These are phyloP conservation scores for Dromaius novaehollandiae DNA, from an alignment of 2,113 vertebrate genomes.

Conservation along the genomic window DNA sequence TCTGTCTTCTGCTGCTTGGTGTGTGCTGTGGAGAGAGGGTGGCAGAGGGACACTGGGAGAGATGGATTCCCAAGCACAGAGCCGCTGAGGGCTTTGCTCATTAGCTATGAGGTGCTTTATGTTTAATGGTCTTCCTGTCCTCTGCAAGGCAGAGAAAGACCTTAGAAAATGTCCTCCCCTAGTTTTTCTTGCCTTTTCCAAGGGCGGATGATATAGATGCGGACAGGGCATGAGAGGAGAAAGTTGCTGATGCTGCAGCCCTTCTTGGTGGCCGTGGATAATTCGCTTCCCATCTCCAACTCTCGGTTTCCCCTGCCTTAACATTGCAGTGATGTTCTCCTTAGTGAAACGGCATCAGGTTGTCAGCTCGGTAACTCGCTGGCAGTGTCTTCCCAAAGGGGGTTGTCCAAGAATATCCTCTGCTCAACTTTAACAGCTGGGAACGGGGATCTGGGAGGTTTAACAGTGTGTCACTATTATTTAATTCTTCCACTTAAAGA, in stretches of 20 bases:
- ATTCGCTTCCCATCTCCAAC: not conserved
- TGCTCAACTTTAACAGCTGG: not conserved
- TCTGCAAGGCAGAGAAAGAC: not conserved
- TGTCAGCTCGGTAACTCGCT: not conserved
- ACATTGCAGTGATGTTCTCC: not conserved
- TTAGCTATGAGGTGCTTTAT: not conserved
- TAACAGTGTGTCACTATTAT: not conserved
- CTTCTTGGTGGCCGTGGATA: not conserved
- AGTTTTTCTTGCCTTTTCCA: not conserved
- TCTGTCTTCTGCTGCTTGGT: slow-evolving; percentile 38
- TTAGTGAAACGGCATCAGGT: not conserved
- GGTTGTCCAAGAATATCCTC: not conserved
- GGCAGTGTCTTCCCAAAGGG: not conserved
- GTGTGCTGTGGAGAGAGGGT: not conserved
- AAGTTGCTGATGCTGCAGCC: not conserved
- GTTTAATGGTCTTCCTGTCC: not conserved
- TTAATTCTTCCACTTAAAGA: not conserved
- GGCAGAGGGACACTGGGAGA: not conserved
- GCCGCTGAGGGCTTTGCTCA: not conserved
- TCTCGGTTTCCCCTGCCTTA: not conserved
- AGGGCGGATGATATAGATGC: not conserved
- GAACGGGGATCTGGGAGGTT: not conserved
- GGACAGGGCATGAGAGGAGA: not conserved
- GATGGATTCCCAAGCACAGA: not conserved
- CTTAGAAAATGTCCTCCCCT: not conserved